A percentile compares a stretch with the other conserved stretches of the same genome.
Conservation (phyloP, 2,113 vertebrate species). For the Willisornis vidua region DNA sequence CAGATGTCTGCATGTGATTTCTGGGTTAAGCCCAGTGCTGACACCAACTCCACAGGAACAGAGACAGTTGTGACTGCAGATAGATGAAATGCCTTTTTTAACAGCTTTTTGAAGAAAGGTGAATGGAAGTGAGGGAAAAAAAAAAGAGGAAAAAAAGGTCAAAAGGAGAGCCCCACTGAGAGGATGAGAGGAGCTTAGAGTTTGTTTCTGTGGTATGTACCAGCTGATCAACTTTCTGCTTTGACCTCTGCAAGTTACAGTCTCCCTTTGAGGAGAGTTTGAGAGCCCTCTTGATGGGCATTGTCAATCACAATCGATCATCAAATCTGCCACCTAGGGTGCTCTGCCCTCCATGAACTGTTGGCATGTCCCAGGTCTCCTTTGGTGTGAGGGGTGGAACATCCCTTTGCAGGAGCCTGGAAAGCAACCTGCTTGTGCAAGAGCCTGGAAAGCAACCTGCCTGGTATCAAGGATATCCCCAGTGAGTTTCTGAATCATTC, state of each 20-base stretch:
- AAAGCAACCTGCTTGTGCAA: not conserved
- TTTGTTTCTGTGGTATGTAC: not conserved
- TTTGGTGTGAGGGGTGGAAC: not conserved
- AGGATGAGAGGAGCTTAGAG: not conserved
- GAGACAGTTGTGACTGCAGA: not conserved
- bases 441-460: not conserved
- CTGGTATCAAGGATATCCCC: not conserved
- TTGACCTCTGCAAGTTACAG: not conserved
- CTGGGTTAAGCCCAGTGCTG: not conserved
- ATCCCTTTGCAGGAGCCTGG: not conserved
- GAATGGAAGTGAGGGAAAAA: not conserved
- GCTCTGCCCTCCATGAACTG: rapidly evolving
- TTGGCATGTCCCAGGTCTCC: not conserved
- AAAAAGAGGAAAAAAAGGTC: not conserved
- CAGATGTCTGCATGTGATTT: not conserved
- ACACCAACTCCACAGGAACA: not conserved
- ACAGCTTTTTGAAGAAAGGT: not conserved
- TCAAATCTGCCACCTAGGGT: not conserved
- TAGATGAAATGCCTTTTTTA: not conserved
- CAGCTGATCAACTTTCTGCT: not conserved
- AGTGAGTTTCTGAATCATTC: not conserved
- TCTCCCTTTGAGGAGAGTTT: not conserved
- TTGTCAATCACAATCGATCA: rapidly evolving
- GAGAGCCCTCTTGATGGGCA: not conserved
- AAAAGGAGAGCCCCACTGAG: not conserved